Evolutionary conservation across 1,140 invertebrate genomes (phyloP), one percentile per base, ranked within the genome.

Genomic region (Aleiodes sp.): DNA sequence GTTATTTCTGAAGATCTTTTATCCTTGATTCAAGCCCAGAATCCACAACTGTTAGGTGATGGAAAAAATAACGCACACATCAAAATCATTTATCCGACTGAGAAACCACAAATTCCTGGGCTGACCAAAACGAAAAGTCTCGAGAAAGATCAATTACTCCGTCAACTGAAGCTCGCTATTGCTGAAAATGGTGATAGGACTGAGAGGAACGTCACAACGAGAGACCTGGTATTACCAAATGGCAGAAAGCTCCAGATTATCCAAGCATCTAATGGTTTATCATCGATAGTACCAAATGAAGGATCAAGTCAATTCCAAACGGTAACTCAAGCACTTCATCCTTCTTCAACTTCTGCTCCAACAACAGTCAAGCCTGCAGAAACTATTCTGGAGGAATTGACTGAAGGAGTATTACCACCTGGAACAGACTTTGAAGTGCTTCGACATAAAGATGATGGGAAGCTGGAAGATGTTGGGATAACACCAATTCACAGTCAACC

Each of bases 341-440:
- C 56, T 12, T 68, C 71, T 4, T 66, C 72, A 33, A 85, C 85
- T 0, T 79, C 84, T 0, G 80, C 85, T 1, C 86, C 86, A 1
- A 87, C 87, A 0, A 88, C 88, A 0, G 76, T 83, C 8, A 89
- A 84, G 75, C 88, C 89, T 8, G 87, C 88, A 0, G 88, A 87
- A 57, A 84, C 82, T 8, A 78, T 89, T 46, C 88, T 94, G 4
- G 92, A 94, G 43, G 93, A 94, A 77, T 77, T 94, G 37, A 93
- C 93, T 1, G 93, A 92, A 78, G 91, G 90, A 1, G 92, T 90
- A 0, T 80, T 94, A 61, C 93, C 93, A 4, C 91, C 92, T 10
- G 93, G 93, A 21, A 88, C 91, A 0, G 89, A 93, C 75, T 94
- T 91, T 73, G 92, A 95, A 82, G 87, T 94, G 0, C 88, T 94